Evolutionary conservation across 2,113 vertebrate species (phyloP).

Genomic region (Datnioides undecimradiatus): DNA sequence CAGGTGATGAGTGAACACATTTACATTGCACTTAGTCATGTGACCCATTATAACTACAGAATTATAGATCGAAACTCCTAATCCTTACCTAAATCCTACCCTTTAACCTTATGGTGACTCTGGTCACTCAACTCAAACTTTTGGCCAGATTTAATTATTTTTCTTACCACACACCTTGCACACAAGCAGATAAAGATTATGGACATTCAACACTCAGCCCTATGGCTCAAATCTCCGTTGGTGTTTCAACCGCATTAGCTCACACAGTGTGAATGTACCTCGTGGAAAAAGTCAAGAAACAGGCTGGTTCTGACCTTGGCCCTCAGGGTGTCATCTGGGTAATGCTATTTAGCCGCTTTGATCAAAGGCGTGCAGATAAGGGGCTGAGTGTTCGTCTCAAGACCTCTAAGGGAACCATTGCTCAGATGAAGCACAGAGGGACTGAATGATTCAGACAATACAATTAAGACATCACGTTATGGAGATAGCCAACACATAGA

Average conservation of each 20-base stretch:
- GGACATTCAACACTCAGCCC: slow-evolving; percentile 9
- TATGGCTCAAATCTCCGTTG: too few relatives aligned
- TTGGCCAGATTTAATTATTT: background rate
- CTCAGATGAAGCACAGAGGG: background rate
- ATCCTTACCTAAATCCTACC: background rate
- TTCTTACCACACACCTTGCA: background rate
- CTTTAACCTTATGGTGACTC: background rate
- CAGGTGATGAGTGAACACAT: too few relatives aligned
- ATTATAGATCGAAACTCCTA: too few relatives aligned
- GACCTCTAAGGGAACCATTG: slow-evolving; percentile 20
- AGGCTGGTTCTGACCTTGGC: slow-evolving; percentile 46
- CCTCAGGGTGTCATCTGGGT: slow-evolving; percentile 58
- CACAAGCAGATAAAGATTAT: slow-evolving; percentile 4
- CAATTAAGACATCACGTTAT: slow-evolving; percentile 53
- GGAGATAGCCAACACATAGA: slow-evolving; percentile 1
- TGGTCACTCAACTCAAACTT: background rate
- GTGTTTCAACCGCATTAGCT: slow-evolving; percentile 4
- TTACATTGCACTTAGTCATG: background rate
- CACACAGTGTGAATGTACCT: slow-evolving; percentile 19
- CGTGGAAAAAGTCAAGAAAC: slow-evolving; percentile 20
- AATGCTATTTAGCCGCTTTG: slow-evolving; percentile 66
- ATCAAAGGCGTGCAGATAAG: slow-evolving; percentile 50
- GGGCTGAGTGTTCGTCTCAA: slow-evolving; percentile 36
- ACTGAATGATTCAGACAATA: slow-evolving; percentile 52
- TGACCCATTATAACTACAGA: background rate